Evolutionary conservation across 1,140 invertebrate genomes (phyloP).

Genomic region (Trialeurodes vaporariorum): DNA sequence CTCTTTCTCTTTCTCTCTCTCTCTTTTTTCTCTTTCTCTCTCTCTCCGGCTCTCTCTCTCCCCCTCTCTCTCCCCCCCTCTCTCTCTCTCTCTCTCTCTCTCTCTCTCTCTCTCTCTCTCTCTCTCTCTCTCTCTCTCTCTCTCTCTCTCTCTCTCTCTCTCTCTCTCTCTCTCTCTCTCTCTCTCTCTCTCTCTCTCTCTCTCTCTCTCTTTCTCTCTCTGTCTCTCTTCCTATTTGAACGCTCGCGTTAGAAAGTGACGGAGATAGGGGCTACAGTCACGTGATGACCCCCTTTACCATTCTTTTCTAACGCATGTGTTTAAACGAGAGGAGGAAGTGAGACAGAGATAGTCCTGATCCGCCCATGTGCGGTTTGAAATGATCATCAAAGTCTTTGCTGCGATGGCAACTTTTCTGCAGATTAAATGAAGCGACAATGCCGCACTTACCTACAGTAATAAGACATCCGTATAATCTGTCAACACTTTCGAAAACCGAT

Average conservation of each 20-base stretch:
- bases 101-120: constrained; percentile 8
- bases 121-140: not conserved
- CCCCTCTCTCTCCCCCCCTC: not conserved
- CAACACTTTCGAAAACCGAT: too few species aligned
- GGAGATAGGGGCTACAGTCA: too few species aligned
- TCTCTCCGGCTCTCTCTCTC: constrained; percentile 6
- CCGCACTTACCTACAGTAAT: too few species aligned
- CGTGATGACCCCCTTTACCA: not conserved
- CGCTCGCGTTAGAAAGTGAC: too few species aligned
- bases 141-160: not conserved
- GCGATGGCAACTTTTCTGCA: too few species aligned
- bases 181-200: not conserved
- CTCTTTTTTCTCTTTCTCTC: not conserved
- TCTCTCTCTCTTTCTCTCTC: constrained; percentile 1
- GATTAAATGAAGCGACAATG: too few species aligned
- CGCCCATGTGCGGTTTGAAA: too few species aligned
- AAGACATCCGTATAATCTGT: too few species aligned
- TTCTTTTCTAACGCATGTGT: too few species aligned
- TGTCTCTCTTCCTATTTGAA: constrained; percentile 2
- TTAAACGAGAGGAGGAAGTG: too few species aligned
- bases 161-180: constrained; percentile 4
- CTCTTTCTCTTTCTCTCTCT: constrained; percentile 5
- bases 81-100: not conserved
- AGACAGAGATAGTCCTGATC: not conserved
- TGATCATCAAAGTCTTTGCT: too few species aligned